Evolutionary conservation across 2,888 invertebrate genomes (phyloP), one percentile per base, ranked within the genome.

Genomic region (Plagiodera versicolora): DNA sequence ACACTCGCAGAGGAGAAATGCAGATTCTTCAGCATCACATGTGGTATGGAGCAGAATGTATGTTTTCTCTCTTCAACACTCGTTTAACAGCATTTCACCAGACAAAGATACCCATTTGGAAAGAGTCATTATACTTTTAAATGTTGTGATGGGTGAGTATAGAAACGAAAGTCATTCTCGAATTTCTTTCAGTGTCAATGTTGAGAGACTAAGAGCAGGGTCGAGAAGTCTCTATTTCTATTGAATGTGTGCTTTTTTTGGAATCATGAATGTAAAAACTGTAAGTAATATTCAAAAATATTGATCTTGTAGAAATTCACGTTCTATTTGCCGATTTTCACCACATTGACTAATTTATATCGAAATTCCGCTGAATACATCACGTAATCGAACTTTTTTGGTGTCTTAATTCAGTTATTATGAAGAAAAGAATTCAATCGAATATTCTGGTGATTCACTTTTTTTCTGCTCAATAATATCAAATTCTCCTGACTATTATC

Each of bases 131-230:
- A 63, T 65, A 56, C 56, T 65, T 61, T 63, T 58, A 55, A 50
- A 61, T 63, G 50, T 56, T 53, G 56, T 54, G 54, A 57, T 57
- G 53, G 65, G 56, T 64, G 67, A 68, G 67, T 70, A 74, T 75
- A 77, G 77, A 79, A 78, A 77, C 70, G 76, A 77, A 78, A 77
- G 77, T 74, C 71, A 69, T 63, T 66, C 57, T 60, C 61, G 67
- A 65, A 72, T 70, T 69, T 74, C 72, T 72, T 70, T 73, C 78
- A 78, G 77, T 78, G 75, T 73, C 77, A 77, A 75, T 75, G 75
- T 74, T 74, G 74, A 70, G 61, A 63, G 65, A 63, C 62, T 67
- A 63, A 70, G 71, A 72, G 67, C 71, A 72, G 74, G 72, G 74
- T 75, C 70, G 73, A 58, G 51, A 20, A 19, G 48, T 63, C 30